phyloP scores from a whole-genome alignment of 2,888 invertebrate species.

The Tupiocoris notatus region DNA sequence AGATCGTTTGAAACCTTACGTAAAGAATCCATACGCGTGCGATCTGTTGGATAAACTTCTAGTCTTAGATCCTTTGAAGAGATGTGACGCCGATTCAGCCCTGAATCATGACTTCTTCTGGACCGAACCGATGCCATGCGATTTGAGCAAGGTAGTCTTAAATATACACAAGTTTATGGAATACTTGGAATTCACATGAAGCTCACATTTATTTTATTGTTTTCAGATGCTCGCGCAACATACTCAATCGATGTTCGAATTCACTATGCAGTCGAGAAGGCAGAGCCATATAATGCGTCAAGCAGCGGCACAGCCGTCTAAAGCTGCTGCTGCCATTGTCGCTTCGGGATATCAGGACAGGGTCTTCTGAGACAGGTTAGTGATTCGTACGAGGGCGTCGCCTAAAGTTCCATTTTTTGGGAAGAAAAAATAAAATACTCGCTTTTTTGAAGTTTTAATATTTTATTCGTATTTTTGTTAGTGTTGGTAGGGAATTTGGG shows the following conservation, averaged over 20 bases:
- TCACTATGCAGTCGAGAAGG: constrained; percentile 73
- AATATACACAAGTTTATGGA: no score
- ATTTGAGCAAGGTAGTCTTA: constrained; percentile 68
- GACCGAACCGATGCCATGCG: constrained; percentile 95
- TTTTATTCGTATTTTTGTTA: no score
- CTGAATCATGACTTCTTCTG: constrained; percentile 98
- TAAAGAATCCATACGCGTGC: constrained; percentile 88
- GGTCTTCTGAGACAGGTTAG: constrained; percentile 63
- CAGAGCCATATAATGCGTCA: constrained; percentile 57
- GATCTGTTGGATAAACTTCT: constrained; percentile 89
- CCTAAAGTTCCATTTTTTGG: no score
- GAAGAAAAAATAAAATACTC: no score
- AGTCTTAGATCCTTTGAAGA: constrained; percentile 85
- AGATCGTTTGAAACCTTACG: constrained; percentile 82
- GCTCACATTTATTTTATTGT: no score
- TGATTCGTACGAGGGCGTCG: neutral
- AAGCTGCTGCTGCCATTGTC: constrained; percentile 56
- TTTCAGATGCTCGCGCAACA: constrained; percentile 85
- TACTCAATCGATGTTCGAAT: constrained; percentile 93
- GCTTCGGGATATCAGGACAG: constrained; percentile 84
- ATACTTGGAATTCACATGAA: no score
- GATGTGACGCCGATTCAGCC: constrained; percentile 86
- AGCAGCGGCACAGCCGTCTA: constrained; percentile 52
- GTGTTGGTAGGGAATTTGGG: no score
- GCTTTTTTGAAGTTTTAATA: neutral